These are phyloP conservation scores for Sisyra nigra DNA, from an alignment of 2,888 invertebrate species.

Conservation along the genomic window DNA sequence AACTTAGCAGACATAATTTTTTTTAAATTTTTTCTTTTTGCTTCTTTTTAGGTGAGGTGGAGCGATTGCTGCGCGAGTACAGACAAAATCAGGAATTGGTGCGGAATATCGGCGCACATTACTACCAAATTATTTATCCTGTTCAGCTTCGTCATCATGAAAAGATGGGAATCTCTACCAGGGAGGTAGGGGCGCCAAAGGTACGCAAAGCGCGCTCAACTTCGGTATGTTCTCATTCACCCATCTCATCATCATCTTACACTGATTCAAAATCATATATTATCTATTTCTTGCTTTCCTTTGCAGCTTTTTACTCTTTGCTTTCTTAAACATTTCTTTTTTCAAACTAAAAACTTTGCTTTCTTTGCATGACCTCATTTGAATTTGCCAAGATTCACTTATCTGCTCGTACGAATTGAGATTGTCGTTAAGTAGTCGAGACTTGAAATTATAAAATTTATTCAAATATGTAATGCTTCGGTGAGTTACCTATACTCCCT, in stretches of 20 bases:
- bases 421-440: too few species aligned
- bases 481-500: too few species aligned
- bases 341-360: too few species aligned
- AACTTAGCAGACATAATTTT: neutral
- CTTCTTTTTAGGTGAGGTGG: conserved; percentile 63
- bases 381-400: too few species aligned
- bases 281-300: neutral
- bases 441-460: too few species aligned
- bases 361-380: too few species aligned
- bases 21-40: neutral
- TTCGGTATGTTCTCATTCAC: conserved; percentile 33
- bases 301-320: neutral
- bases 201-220: conserved; percentile 43
- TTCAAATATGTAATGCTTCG: too few species aligned
- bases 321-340: neutral
- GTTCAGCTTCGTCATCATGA: conserved; percentile 88
- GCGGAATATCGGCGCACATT: conserved; percentile 77
- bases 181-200: conserved; percentile 79
- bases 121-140: conserved; percentile 89
- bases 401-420: too few species aligned
- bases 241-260: conserved; percentile 6
- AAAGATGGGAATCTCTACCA: conserved; percentile 89
- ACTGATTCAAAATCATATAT: conserved; percentile 1
- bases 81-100: conserved; percentile 86
- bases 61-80: conserved; percentile 77